These are phyloP conservation scores for Coccyzus lansbergi DNA, from an alignment of 2,797 vertebrate species.

Conservation along the genomic window DNA sequence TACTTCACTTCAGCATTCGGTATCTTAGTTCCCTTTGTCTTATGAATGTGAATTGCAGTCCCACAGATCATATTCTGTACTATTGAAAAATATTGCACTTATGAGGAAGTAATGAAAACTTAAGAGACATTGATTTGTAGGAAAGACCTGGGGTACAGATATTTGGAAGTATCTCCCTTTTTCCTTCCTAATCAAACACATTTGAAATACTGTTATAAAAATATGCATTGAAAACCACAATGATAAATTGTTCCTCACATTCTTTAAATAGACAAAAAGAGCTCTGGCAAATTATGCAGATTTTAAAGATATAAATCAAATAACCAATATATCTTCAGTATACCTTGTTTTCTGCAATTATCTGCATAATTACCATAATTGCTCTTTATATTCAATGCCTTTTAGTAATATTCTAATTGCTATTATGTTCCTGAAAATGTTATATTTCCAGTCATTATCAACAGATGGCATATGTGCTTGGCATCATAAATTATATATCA, in stretches of 20 bases:
- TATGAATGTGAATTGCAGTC: neutral
- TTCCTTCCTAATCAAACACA: neutral
- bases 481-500: neutral
- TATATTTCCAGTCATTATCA: neutral
- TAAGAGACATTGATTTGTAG: neutral
- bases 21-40: neutral
- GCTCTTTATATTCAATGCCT: neutral
- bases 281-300: neutral
- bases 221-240: neutral
- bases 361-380: neutral
- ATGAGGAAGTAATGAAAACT: neutral
- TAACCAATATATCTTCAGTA: neutral
- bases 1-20: neutral
- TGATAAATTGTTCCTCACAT: neutral
- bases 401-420: neutral
- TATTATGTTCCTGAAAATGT: constrained; percentile 13
- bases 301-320: constrained; percentile 13
- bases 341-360: constrained; percentile 19
- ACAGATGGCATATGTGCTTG: neutral
- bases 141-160: neutral
- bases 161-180: neutral
- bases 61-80: neutral
- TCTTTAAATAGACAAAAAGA: neutral
- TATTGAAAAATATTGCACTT: neutral
- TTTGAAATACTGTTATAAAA: neutral